Base-by-base conservation (phyloP, 2,888 invertebrate species). In the Gerris lacustris region DNA sequence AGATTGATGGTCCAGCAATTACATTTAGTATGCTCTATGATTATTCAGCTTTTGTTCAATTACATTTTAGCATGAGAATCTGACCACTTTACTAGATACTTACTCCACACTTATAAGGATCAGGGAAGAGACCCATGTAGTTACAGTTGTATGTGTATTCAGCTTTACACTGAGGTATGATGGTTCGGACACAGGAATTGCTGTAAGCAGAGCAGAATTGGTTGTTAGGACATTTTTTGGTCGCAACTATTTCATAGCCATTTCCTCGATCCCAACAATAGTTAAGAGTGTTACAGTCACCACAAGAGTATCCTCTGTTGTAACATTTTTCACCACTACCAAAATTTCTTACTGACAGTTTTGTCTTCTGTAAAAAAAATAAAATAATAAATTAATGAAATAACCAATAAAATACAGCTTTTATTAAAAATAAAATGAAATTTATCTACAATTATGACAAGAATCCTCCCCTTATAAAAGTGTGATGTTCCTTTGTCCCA, bases 141-240 rank as follows among this genome's bases (percentile, higher is more conserved):
- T 64, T n/a, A 18, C 64, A 64, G 17, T 11, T 18, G 64, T 18
- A 64, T 31, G 9, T 64, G 18, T 64, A 64, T n/a, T n/a, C 64
- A 9, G 9, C 64, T 64, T 64, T 11, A 5, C 64, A 64, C 64
- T 64, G 18, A 9, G 17, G 31, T 2, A 64, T 64, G 64, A 18
- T 17, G 7, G 9, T 31, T n/a, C 2, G 2, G 17, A 18, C 7
- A 31, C 64, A 64, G 64, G 15, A 9, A 17, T 64, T 64, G 7
- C 15, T n/a, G 64, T 64, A 64, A 31, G 64, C 64, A n/a, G 64
- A 64, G 31, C 64, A 64, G 64, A 64, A 64, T 31, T 64, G n/a
- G 9, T 7, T 31, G 9, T 1, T 2, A n/a, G 11, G 11, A 31
- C 64, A 64, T 17, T n/a, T 9, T 31, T 64, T 64, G 17, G 18